phyloP scores from a whole-genome alignment of 2,797 vertebrate species.

The Dallia pectoralis region DNA sequence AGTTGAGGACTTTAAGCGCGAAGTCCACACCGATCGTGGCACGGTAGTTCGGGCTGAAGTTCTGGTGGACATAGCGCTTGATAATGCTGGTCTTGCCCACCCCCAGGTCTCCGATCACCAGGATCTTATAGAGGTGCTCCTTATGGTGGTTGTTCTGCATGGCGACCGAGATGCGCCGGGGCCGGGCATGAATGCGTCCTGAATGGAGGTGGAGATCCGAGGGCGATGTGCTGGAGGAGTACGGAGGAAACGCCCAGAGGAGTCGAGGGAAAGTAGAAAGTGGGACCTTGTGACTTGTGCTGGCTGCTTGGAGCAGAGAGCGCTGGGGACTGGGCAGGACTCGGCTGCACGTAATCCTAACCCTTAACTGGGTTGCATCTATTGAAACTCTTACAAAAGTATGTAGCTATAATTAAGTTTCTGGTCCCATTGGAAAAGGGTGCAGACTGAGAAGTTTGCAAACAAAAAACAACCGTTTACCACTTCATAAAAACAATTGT shows the following conservation, averaged over 20 bases:
- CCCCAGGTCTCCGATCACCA: slow-evolving; percentile 96
- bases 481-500: slow-evolving; percentile 29
- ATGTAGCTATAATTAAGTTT: not conserved
- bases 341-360: not conserved
- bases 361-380: not conserved
- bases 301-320: not conserved
- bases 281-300: slow-evolving; percentile 62
- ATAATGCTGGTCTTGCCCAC: slow-evolving; percentile 99
- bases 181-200: slow-evolving; percentile 66
- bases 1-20: slow-evolving; percentile 94
- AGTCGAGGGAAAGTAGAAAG: slow-evolving; percentile 19
- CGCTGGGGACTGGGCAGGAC: not conserved
- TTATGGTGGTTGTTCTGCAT: slow-evolving; percentile 90
- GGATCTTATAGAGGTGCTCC: slow-evolving; percentile 95
- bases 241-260: slow-evolving; percentile 35
- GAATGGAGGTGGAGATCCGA: slow-evolving; percentile 18
- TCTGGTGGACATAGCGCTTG: slow-evolving; percentile 96
- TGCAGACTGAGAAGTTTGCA: too few species aligned
- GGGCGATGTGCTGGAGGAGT: not conserved
- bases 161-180: slow-evolving; percentile 62
- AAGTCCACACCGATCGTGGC: slow-evolving; percentile 94
- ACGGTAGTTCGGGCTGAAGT: slow-evolving; percentile 94
- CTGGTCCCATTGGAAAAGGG: not conserved
- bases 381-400: too few species aligned
- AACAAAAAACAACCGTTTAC: too few species aligned